Evolutionary conservation across 2,113 vertebrate genomes (phyloP), one percentile per base, ranked within the genome.

Genomic region (Lamprotornis superbus): DNA sequence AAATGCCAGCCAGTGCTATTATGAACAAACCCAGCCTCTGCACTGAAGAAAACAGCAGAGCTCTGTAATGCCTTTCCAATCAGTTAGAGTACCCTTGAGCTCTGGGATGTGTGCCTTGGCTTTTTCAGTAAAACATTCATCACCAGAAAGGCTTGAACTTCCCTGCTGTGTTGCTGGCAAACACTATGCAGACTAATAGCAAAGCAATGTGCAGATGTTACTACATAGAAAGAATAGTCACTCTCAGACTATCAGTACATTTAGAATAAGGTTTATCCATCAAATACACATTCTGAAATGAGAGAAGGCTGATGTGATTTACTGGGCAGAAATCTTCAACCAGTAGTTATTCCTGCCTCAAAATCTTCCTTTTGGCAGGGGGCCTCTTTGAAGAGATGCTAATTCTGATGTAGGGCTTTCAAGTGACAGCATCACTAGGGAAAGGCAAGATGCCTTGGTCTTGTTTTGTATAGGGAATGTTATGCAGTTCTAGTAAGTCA

Each of bases 161-260:
- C 35, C 75, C 90, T 49, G 57, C 85, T 95, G 78, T 57, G 61
- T 27, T 86, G 59, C 75, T 92, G 82, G 70, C 82, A 80, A 65
- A 50, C 31, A 13, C 42, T 67, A 65, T 0, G 1, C 20, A 74
- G 50, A 57, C 63, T 83, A 85, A 93, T 37, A 31, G 35, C 74
- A 91, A 85, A 87, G 53, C 37, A 76, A 65, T 5, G n/a, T 83
- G 70, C 82, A 92, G 49, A 91, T 90, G 79, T 87, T 95, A 55
- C 53, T 89, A 14, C 53, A 33, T 56, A 53, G 49, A 90, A 91
- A 71, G 44, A 76, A 83, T 22, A 83, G 57, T 69, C 75, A 69
- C 28, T 85, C 37, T 85, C 67, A 73, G 80, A 61, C n/a, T n/a
- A 27, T 44, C 50, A 49, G 46, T 50, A 37, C 73, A 19, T 90